A percentile compares a stretch with the other conserved stretches of the same genome.
Conservation (phyloP, 2,888 invertebrate species). For the Rhagonycha fulva region DNA sequence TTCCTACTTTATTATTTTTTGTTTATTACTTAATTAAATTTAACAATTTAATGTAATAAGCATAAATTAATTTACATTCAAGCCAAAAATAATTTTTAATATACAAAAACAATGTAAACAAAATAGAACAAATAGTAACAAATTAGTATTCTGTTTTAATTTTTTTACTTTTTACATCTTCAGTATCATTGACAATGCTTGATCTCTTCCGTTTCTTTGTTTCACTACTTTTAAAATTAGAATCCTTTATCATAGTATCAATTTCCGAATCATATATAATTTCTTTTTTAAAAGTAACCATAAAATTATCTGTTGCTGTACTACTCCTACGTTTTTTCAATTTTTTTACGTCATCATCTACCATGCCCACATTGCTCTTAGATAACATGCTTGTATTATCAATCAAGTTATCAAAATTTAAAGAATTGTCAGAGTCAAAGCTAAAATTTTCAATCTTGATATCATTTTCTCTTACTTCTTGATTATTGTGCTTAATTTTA, state of each 20-base stretch:
- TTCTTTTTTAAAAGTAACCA: neutral
- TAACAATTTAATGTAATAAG: too few species aligned
- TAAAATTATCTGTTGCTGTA: conserved; percentile 22
- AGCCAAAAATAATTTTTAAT: too few species aligned
- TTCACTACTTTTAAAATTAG: neutral
- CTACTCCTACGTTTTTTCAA: conserved; percentile 6
- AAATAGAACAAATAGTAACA: neutral
- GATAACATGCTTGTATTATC: neutral
- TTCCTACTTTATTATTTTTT: too few species aligned
- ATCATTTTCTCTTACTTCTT: neutral
- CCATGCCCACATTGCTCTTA: neutral
- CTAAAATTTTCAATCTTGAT: neutral
- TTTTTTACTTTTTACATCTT: neutral
- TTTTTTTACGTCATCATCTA: conserved; percentile 7
- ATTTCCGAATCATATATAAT: neutral
- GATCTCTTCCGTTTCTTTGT: neutral
- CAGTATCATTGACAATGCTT: neutral
- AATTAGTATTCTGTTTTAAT: too few species aligned
- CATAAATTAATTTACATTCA: too few species aligned
- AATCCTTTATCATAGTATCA: neutral
- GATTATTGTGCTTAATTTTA: neutral
- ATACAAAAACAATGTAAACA: neutral
- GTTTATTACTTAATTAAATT: too few species aligned
- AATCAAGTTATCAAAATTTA: neutral
- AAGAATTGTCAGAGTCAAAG: neutral